Percentiles rank a stretch among this genome's conserved stretches.
These are phyloP conservation scores for Gymnocypris eckloni DNA, from an alignment of 2,797 vertebrate genomes.

Conservation along the genomic window DNA sequence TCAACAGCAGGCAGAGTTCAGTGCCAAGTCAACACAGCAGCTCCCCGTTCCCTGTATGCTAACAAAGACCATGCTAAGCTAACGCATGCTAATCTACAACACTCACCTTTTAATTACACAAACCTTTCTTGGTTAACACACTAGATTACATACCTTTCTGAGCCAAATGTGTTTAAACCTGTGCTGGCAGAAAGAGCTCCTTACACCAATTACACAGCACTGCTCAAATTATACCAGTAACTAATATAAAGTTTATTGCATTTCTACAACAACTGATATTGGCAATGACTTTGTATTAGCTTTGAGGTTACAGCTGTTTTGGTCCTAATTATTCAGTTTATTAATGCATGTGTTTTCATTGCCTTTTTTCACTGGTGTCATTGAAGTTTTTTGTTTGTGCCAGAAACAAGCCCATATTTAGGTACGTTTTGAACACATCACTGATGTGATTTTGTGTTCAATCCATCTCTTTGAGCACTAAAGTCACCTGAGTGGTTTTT, in stretches of 20 bases:
- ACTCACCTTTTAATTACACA: background rate
- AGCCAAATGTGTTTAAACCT: background rate
- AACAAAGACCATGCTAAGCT: conserved; percentile 20
- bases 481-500: conserved; percentile 51
- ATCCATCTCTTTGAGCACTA: conserved; percentile 44
- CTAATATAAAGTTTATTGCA: conserved; percentile 4
- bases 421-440: conserved; percentile 31
- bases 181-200: conserved; percentile 2
- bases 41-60: background rate
- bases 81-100: conserved; percentile 18
- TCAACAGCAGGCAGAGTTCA: background rate
- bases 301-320: background rate
- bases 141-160: background rate
- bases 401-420: conserved; percentile 23
- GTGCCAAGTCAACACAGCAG: background rate
- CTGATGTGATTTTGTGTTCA: conserved; percentile 40
- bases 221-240: background rate
- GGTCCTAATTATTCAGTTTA: conserved; percentile 11
- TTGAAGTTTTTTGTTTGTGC: background rate
- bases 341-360: conserved; percentile 7
- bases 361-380: background rate
- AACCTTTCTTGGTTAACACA: background rate
- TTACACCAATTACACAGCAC: background rate
- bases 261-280: background rate
- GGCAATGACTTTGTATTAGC: conserved; percentile 4